Base-by-base conservation (phyloP, 2,797 vertebrate genomes). In the Helicolenus hilgendorfi region DNA sequence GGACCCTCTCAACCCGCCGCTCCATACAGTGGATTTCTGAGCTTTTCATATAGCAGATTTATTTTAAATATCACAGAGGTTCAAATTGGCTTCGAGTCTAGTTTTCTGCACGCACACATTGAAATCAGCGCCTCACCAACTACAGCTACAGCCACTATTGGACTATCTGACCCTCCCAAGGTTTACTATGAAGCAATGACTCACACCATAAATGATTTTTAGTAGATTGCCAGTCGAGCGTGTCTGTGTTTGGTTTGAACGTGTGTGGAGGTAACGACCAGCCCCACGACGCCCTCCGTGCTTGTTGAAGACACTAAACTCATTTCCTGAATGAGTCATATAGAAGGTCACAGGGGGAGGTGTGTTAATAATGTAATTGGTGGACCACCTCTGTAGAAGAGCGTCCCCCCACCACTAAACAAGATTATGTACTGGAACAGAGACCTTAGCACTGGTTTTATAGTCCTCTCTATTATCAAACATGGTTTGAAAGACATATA, bases 301-400 rank as follows among this genome's bases (percentile, higher is more conserved):
- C 77, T 77, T 22, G 76, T 70, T 74, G 33, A 89, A 91, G 79
- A 91, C 91, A 58, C 75, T 90, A 69, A 88, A 92, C 77, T 92
- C 0, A 92, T 94, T 96, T 95, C 86, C 86, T 90, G 74, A 87
- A 82, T 90, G 85, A 92, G 77, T 89, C 93, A 84, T 22, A 74
- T 22, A 74, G 68, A 84, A 73, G 89, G 88, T 88, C 85, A 84
- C 29, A 11, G 62, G 74, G 78, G 90, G 68, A 74, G 59, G 72
- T 85, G 88, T 88, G 88, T 90, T 91, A 93, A 94, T 89, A 89
- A 92, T 80, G 85, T 93, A 91, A 95, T 95, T 95, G 89, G 62
- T 77, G 73, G 90, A 94, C 77, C 90, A 92, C 92, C 92, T 79
- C 76, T 67, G 78, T 63, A 33, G 79, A 74, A 36, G 67, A 79